These are phyloP conservation scores for Drosophila bipectinata DNA, from an alignment of 1,140 invertebrate genomes.

Conservation along the genomic window DNA sequence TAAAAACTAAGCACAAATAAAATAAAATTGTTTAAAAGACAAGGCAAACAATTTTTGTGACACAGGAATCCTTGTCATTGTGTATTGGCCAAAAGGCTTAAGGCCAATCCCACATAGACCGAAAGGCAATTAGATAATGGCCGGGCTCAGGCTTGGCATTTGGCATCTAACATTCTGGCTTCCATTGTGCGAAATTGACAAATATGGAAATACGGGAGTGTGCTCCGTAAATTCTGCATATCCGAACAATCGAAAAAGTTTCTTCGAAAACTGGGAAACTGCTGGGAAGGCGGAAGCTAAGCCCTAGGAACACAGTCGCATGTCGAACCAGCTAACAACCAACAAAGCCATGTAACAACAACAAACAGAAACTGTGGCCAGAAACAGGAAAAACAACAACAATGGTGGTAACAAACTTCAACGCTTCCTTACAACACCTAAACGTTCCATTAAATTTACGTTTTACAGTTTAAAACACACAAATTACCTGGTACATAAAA, in stretches of 20 bases:
- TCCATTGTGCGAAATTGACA: constrained; percentile 1
- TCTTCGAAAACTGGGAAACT: constrained; percentile 1
- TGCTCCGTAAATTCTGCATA: not conserved
- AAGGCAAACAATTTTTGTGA: too few species aligned
- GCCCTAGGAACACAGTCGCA: constrained; percentile 13
- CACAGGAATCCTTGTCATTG: too few species aligned
- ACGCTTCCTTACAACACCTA: constrained; percentile 65
- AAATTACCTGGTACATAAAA: constrained; percentile 76
- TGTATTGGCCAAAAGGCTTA: not conserved
- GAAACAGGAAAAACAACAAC: constrained; percentile 17
- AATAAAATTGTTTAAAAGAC: too few species aligned
- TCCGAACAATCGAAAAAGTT: constrained; percentile 40
- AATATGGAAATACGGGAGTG: constrained; percentile 19
- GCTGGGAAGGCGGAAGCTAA: constrained; percentile 12
- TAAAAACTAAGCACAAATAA: too few species aligned
- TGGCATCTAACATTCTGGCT: constrained; percentile 4
- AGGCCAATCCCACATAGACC: constrained; percentile 5
- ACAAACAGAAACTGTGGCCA: constrained; percentile 6
- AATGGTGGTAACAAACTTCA: constrained; percentile 13
- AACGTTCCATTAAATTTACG: constrained; percentile 80
- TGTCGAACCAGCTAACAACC: constrained; percentile 29
- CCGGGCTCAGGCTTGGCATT: constrained; percentile 4
- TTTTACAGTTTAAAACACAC: constrained; percentile 75
- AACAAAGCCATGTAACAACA: constrained; percentile 31
- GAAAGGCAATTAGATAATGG: constrained; percentile 25